A percentile compares a stretch with the other conserved stretches of the same genome.
Evolutionary conservation across 1,140 invertebrate genomes (phyloP).

Genomic region (Laupala kohalensis): DNA sequence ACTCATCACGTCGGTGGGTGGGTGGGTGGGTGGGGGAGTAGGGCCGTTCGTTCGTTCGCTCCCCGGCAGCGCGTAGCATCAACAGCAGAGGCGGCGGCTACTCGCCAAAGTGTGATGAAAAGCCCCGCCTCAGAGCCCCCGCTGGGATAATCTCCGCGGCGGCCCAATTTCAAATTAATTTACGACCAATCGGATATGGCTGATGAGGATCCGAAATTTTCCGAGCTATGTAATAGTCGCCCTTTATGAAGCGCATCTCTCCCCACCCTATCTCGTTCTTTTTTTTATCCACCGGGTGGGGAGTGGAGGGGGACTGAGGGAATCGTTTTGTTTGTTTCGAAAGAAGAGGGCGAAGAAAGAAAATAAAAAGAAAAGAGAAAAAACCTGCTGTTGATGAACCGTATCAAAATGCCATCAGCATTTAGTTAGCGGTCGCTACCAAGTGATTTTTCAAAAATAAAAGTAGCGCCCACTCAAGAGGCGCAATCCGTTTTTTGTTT

Average conservation of each 20-base stretch:
- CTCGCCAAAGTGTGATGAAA: constrained; percentile 7
- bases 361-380: no score
- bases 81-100: no score
- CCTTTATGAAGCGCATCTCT: background rate
- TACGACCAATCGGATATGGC: constrained; percentile 4
- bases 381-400: background rate
- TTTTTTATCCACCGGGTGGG: background rate
- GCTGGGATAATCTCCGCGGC: background rate
- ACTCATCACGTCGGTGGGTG: background rate
- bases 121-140: background rate
- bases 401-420: background rate
- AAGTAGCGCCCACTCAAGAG: background rate
- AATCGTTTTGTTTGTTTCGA: background rate
- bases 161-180: constrained; percentile 13
- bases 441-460: background rate
- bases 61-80: background rate
- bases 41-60: background rate
- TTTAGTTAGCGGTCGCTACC: background rate
- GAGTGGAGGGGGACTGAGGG: no score
- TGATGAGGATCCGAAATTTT: background rate
- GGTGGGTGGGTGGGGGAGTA: background rate
- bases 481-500: background rate
- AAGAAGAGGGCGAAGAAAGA: background rate
- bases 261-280: background rate
- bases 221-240: background rate